Base-by-base conservation (phyloP, 2,797 vertebrate species). In the Mastacembelus armatus region DNA sequence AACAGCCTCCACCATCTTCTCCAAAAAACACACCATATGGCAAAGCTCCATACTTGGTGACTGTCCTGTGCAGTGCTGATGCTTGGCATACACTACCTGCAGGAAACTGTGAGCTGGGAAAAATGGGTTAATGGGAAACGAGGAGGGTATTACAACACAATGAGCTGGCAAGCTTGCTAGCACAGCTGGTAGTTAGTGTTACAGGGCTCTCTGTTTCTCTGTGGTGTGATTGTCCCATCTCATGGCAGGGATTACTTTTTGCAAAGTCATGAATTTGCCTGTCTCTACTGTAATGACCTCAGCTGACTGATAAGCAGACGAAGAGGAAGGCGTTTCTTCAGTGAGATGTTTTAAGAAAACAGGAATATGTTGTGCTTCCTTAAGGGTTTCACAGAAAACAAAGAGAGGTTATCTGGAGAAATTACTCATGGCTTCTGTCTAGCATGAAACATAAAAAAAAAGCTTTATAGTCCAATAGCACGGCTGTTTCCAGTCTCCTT, bases 101-200 rank as follows among this genome's bases (percentile, higher is more conserved):
- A 85, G 81, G 84, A 88, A 89, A 65, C 81, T 26, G 68, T 32
- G 2, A 54, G 62, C 58, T n/a, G 45, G 24, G 71, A 81, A 66
- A 81, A 84, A 80, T 86, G 59, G 83, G 81, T 90, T 85, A 84
- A 76, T 77, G 85, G 91, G 92, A 92, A 91, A 51, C 66, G 50
- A 67, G 67, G 52, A 56, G 64, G 73, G 69, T 75, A 45, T 80
- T 74, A 21, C 32, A 77, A 78, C 84, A 92, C 92, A 92, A 92
- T 86, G 79, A 83, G 36, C 56, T 64, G 72, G 60, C 81, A 76
- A 83, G 78, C 66, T 71, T 48, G 69, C 71, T 4, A 49, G 32
- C 78, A 78, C 80, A 78, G 78, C 84, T 71, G 59, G 57, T 64
- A 39, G 78, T 77, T 71, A 57, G 61, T 55, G 74, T 60, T 80